Percentiles rank a stretch among this genome's conserved stretches.
phyloP scores from a whole-genome alignment of 2,113 vertebrate species.

The Mormyrus iriodes region DNA sequence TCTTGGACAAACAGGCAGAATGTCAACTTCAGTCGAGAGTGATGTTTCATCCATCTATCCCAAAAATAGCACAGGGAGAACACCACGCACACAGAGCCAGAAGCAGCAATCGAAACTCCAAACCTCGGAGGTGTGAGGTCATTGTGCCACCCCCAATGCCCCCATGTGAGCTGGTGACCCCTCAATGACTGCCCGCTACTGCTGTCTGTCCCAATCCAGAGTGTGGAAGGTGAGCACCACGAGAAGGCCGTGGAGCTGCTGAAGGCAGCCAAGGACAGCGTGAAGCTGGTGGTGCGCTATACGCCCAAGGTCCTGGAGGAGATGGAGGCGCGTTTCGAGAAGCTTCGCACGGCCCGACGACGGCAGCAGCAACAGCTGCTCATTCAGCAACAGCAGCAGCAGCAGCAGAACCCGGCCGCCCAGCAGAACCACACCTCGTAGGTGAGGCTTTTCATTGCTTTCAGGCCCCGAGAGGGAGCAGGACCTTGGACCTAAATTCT shows the following conservation, averaged over 20 bases:
- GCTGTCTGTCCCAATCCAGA: constrained; percentile 57
- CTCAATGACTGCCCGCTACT: neutral
- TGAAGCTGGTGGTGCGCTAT: constrained; percentile 96
- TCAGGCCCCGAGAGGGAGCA: constrained; percentile 36
- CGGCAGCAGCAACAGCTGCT: constrained; percentile 90
- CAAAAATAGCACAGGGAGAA: neutral
- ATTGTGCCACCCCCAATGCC: neutral
- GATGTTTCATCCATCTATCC: neutral
- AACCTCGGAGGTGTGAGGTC: neutral
- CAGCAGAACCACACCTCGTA: constrained; percentile 98
- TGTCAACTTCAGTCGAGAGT: neutral
- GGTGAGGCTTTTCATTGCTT: constrained; percentile 79
- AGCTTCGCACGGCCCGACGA: constrained; percentile 88
- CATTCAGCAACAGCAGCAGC: constrained; percentile 84
- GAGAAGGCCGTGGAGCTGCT: constrained; percentile 95
- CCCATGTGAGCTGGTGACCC: neutral
- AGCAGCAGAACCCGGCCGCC: constrained; percentile 71
- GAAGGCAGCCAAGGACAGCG: constrained; percentile 91
- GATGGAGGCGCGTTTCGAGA: constrained; percentile 98
- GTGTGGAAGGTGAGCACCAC: constrained; percentile 95
- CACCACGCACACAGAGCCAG: neutral
- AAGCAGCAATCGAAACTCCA: neutral
- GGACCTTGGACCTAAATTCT: neutral
- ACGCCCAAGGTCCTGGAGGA: constrained; percentile 98
- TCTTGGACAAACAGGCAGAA: neutral